phyloP scores from a whole-genome alignment of 1,140 invertebrate species.

The Cotesia chilonis region DNA sequence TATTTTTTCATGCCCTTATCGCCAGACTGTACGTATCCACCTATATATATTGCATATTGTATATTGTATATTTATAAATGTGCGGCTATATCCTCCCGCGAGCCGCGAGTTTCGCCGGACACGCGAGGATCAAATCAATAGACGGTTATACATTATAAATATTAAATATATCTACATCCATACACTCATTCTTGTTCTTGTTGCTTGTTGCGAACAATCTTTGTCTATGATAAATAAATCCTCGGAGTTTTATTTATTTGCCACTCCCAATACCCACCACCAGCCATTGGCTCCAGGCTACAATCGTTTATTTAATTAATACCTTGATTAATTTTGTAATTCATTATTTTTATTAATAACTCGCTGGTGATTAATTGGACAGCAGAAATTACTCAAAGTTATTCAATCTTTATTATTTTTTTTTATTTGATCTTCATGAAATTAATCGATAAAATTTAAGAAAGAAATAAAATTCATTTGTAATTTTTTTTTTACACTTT shows the following conservation, averaged over 20 bases:
- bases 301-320: too few species aligned
- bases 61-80: too few species aligned
- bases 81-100: conserved; percentile 12
- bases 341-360: neutral
- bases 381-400: too few species aligned
- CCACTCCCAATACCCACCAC: neutral
- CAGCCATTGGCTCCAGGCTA: too few species aligned
- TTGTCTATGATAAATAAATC: conserved; percentile 23
- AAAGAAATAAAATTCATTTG: too few species aligned
- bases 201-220: neutral
- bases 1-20: conserved; percentile 26
- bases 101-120: conserved; percentile 18
- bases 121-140: conserved; percentile 8
- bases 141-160: conserved; percentile 2
- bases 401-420: too few species aligned
- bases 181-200: neutral
- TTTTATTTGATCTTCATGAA: too few species aligned
- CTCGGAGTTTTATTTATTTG: conserved; percentile 17
- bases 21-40: neutral
- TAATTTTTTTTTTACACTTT: too few species aligned
- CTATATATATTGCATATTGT: too few species aligned
- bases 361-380: too few species aligned
- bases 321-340: neutral
- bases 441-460: too few species aligned
- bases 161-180: neutral